Conservation (phyloP, 2,888 invertebrate genomes). For the Vanessa cardui region DNA sequence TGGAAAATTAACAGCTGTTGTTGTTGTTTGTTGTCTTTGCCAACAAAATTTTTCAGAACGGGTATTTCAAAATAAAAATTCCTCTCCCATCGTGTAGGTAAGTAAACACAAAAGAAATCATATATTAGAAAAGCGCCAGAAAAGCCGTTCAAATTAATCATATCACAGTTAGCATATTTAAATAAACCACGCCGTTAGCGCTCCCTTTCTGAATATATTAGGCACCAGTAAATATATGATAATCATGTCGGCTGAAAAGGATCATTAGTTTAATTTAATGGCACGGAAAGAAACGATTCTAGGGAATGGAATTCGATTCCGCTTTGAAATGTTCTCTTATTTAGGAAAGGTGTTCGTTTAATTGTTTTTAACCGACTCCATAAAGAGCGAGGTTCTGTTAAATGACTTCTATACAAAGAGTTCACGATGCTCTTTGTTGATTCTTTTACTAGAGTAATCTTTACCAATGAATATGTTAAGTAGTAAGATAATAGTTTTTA, state of each 20-base stretch:
- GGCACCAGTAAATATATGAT: conserved; percentile 35
- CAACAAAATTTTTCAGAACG: too few species aligned
- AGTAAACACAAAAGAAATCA: not conserved
- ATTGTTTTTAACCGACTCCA: not conserved
- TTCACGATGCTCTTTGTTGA: not conserved
- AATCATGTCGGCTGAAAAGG: conserved; percentile 38
- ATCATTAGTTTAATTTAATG: conserved; percentile 43
- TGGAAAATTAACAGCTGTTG: too few species aligned
- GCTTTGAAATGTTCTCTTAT: conserved; percentile 13
- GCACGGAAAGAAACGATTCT: conserved; percentile 36
- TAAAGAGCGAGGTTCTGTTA: too few species aligned
- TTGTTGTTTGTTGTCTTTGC: too few species aligned
- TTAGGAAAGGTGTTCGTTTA: not conserved
- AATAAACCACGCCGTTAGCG: not conserved
- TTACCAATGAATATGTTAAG: too few species aligned
- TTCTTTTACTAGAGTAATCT: too few species aligned
- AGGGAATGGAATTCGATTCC: conserved; percentile 27
- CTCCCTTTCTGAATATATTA: conserved; percentile 26
- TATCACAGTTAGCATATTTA: conserved; percentile 10
- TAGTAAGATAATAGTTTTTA: not conserved
- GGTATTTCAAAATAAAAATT: too few species aligned
- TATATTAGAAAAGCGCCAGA: not conserved
- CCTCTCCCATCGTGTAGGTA: too few species aligned
- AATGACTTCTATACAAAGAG: too few species aligned
- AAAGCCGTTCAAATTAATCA: not conserved